Evolutionary conservation across 2,797 vertebrate genomes (phyloP), one percentile per base, ranked within the genome.

Genomic region (Argyrosomus regius): DNA sequence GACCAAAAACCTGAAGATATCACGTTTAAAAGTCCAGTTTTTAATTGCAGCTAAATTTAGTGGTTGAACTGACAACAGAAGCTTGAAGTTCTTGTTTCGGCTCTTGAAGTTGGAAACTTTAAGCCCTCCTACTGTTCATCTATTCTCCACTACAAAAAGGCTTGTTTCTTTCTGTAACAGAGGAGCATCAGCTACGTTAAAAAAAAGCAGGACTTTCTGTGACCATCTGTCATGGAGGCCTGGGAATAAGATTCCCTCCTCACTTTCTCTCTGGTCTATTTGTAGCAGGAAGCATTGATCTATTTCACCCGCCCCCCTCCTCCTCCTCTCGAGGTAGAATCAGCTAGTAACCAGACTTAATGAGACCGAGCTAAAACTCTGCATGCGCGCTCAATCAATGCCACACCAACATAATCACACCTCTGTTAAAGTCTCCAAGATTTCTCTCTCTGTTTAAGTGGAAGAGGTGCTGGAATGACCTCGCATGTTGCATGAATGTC

Each of bases 301-400:
- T 82, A 68, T 90, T 87, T 78, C 67, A 80, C 80, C 63, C 35
- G 35, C 72, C 54, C 58, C 79, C 35, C 8, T 39, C 8, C 35
- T 39, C 35, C 35, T 39, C 66, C 63, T 57, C 58, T 68, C 68
- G 26, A 77, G 82, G 75, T 58, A 81, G 65, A 87, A 86, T 75
- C 75, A 61, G 76, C 66, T 18, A 22, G 50, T 77, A 60, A 72
- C 20, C 53, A 64, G 66, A 43, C 64, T 75, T 94, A 91, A 95
- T 91, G 89, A 92, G 83, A 75, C n/a, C 61, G 28, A 61, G 76
- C 46, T 72, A 46, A 78, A 71, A 75, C 66, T 60, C 65, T 72
- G 86, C 93, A 92, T 72, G 83, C 75, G 80, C 75, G 67, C 82
- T 91, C 80, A 83, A 89, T 93, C 86, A 89, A 75, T 48, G 46